These are phyloP conservation scores for Drymodes brunneopygia DNA, from an alignment of 2,113 vertebrate species.

Conservation along the genomic window DNA sequence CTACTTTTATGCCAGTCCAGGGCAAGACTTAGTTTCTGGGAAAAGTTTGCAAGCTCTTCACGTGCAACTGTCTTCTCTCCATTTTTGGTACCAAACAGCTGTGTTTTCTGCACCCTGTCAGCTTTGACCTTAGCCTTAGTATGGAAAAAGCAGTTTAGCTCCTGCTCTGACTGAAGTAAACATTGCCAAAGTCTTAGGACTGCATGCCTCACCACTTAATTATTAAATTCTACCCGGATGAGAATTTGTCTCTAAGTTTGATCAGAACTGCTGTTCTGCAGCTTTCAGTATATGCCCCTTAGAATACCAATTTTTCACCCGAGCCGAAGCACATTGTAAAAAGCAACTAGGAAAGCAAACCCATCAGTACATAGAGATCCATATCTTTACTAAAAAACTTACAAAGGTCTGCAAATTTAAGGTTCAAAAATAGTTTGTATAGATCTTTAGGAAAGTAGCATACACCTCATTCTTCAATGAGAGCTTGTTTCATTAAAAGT, in stretches of 20 bases:
- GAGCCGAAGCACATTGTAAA: not conserved
- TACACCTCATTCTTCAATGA: not conserved
- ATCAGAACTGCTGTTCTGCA: not conserved
- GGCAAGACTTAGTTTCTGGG: not conserved
- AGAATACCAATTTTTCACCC: not conserved
- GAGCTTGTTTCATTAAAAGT: not conserved
- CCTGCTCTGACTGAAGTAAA: not conserved
- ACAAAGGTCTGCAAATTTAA: not conserved
- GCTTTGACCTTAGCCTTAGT: not conserved
- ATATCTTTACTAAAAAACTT: not conserved
- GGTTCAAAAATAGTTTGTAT: not conserved
- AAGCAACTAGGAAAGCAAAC: not conserved
- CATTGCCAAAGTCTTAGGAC: not conserved
- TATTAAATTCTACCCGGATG: not conserved
- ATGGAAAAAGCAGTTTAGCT: not conserved
- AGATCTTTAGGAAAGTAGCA: not conserved
- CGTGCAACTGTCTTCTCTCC: not conserved
- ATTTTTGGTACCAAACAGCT: not conserved
- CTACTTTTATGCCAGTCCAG: not conserved
- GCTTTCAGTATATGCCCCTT: not conserved
- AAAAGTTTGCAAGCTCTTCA: not conserved
- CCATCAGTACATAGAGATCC: rapidly evolving
- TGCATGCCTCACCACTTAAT: not conserved
- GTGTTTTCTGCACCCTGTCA: not conserved
- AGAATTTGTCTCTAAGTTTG: not conserved